A percentile compares a stretch with the other conserved stretches of the same genome.
Evolutionary conservation across 2,888 invertebrate genomes (phyloP).

Genomic region (Atrina japonica): DNA sequence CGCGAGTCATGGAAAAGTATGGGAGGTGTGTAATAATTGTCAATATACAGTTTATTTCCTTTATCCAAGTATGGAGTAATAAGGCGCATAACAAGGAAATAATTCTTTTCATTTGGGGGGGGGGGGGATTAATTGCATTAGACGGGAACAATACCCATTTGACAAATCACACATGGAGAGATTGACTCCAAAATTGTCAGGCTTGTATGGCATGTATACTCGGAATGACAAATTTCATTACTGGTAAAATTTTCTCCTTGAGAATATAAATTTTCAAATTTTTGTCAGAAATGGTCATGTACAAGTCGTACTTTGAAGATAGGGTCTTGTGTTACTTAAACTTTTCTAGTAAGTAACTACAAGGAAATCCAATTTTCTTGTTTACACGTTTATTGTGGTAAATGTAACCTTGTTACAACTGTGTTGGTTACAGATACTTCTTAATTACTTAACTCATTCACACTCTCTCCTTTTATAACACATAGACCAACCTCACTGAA

Average conservation of each 20-base stretch:
- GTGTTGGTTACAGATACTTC: too few relatives aligned
- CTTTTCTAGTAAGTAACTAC: too few relatives aligned
- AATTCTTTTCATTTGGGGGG: conserved; percentile 18
- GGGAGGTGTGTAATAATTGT: conserved; percentile 45
- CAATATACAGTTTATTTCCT: conserved; percentile 44
- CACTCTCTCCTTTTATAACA: too few relatives aligned
- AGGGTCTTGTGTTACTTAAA: too few relatives aligned
- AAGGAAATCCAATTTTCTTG: too few relatives aligned
- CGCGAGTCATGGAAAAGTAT: conserved; percentile 36
- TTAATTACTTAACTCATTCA: too few relatives aligned
- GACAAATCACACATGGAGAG: conserved; percentile 7
- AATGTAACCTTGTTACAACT: too few relatives aligned
- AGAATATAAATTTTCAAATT: conserved; percentile 13
- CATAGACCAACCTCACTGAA: too few relatives aligned
- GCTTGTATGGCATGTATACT: conserved; percentile 31
- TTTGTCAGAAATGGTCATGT: conserved; percentile 10
- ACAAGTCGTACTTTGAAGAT: conserved; percentile 14
- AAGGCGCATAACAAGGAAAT: conserved; percentile 19
- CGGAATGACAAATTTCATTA: conserved; percentile 22
- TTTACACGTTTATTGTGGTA: too few relatives aligned
- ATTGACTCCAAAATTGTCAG: conserved; percentile 29
- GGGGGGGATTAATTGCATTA: conserved; percentile 20
- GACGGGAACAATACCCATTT: conserved; percentile 21
- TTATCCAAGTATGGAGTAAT: conserved; percentile 17
- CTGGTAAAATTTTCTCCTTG: conserved; percentile 26